phyloP scores from a whole-genome alignment of 2,888 invertebrate species.

The Hydrotaea diabolus region DNA sequence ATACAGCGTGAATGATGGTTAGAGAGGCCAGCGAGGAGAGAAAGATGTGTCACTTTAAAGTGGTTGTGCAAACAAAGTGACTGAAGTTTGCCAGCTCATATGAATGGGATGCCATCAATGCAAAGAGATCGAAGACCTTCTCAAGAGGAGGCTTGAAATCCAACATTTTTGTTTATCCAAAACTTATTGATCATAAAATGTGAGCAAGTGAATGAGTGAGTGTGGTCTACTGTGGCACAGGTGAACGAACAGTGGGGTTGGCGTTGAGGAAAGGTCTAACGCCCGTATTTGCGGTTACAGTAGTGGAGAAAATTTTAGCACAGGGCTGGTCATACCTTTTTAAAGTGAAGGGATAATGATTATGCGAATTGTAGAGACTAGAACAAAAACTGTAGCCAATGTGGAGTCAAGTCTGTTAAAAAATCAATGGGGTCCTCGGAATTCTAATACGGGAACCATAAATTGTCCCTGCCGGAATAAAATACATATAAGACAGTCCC shows the following conservation, averaged over 20 bases:
- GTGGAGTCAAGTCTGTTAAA: too few species aligned
- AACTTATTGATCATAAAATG: constrained; percentile 53
- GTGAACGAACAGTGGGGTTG: constrained; percentile 37
- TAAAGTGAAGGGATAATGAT: too few species aligned
- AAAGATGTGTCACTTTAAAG: constrained; percentile 55
- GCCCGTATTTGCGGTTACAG: neutral
- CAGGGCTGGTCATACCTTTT: too few species aligned
- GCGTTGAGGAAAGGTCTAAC: neutral
- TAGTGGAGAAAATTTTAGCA: constrained; percentile 23
- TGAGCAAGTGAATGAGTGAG: neutral
- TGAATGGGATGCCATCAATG: constrained; percentile 12
- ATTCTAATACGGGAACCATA: too few species aligned
- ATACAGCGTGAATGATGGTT: constrained; percentile 25
- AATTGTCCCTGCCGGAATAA: too few species aligned
- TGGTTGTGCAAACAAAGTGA: constrained; percentile 47
- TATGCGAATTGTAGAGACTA: too few species aligned
- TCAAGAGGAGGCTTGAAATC: constrained; percentile 33
- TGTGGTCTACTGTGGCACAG: constrained; percentile 1
- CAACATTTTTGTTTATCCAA: constrained; percentile 54
- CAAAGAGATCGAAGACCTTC: constrained; percentile 25
- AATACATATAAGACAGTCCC: too few species aligned
- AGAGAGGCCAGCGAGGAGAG: neutral
- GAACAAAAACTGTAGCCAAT: too few species aligned
- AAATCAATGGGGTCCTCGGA: too few species aligned
- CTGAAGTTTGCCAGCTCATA: constrained; percentile 22